phyloP scores from a whole-genome alignment of 1,140 invertebrate species.

The Brachionus paranguensis region DNA sequence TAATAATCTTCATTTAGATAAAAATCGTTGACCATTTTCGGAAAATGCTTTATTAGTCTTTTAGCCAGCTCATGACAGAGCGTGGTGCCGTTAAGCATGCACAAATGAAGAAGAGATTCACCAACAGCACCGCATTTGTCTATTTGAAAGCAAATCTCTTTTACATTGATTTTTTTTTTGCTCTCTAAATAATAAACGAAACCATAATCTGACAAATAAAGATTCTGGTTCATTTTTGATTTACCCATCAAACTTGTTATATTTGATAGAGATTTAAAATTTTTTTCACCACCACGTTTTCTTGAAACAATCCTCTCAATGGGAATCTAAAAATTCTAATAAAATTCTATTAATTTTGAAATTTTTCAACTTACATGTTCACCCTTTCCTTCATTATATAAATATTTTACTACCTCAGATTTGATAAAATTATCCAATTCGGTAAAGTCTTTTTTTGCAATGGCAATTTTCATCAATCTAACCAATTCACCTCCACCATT shows the following conservation, averaged over 20 bases:
- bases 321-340: background rate
- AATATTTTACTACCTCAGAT: slow-evolving; percentile 21
- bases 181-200: background rate
- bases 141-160: slow-evolving; percentile 81
- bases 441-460: slow-evolving; percentile 19
- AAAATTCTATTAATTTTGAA: too few species aligned
- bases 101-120: slow-evolving; percentile 86
- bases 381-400: slow-evolving; percentile 31
- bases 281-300: background rate
- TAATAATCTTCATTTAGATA: slow-evolving; percentile 95
- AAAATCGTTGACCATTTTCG: slow-evolving; percentile 89
- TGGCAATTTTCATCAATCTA: slow-evolving; percentile 13
- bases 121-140: slow-evolving; percentile 88
- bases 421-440: slow-evolving; percentile 27
- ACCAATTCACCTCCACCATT: slow-evolving; percentile 11
- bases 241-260: background rate
- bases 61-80: slow-evolving; percentile 87
- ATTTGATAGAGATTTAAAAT: background rate
- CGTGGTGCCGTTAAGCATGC: slow-evolving; percentile 80
- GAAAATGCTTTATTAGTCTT: slow-evolving; percentile 78
- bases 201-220: background rate
- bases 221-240: background rate
- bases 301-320: background rate
- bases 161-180: background rate
- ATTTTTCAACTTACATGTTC: background rate